Evolutionary conservation across 2,113 vertebrate genomes (phyloP), one percentile per base, ranked within the genome.

Genomic region (Perccottus glenii): DNA sequence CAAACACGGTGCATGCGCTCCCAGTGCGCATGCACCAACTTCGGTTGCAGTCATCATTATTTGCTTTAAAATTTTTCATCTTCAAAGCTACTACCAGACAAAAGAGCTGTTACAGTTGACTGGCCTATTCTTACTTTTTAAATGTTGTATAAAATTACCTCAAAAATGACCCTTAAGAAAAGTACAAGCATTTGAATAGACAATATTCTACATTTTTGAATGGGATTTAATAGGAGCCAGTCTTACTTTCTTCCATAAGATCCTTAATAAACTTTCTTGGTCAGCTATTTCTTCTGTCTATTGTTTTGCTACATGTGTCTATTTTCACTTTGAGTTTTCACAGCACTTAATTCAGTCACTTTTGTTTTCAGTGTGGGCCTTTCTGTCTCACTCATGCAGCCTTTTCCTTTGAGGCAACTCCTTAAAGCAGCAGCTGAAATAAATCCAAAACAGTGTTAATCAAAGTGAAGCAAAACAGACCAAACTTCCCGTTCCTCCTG

Each of bases 401-500:
- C 50, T 14, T 8, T 43, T 48, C 67, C 5, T 70, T 67, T 32
- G 38, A 70, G 61, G 68, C 71, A 0, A 40, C 70, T 75, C 59
- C 61, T 48, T 32, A 16, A 38, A 55, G 9, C 48, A 8, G 65
- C 19, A 51, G 47, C 3, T 56, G 74, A 69, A 66, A 85, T 85
- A 82, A 84, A 89, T 87, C 83, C 84, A 64, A 82, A 65, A 66
- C 60, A 4, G 70, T 82, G 87, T 90, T 87, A 87, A 87, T 89
- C 85, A 32, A 75, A 75, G 64, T 52, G 71, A 82, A 67, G 64
- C 60, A 32, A 62, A 58, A 11, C 75, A 78, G 72, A 68, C 70
- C 63, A 72, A 86, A 87, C 77, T 78, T 72, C 67, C 76, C 47
- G 75, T 64, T 65, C 65, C 55, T 42, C 71, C 19, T 58, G 53